Conservation (phyloP, 1,140 invertebrate genomes). For the Triops longicaudatus region DNA sequence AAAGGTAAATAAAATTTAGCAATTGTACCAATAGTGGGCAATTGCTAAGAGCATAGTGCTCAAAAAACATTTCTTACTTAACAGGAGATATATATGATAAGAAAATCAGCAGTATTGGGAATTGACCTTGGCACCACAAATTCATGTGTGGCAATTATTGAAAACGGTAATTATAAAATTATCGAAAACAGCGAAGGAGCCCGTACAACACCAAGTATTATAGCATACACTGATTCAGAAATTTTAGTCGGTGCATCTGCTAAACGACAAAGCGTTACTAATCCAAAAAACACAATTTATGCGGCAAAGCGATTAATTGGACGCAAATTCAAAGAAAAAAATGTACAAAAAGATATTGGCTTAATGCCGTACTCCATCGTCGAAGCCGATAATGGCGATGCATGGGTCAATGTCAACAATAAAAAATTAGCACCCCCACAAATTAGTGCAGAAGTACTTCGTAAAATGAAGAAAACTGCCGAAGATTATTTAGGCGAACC, state of each 20-base stretch:
- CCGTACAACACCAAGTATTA: constrained; percentile 89
- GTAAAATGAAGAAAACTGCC: constrained; percentile 43
- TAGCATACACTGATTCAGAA: constrained; percentile 90
- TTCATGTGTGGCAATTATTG: constrained; percentile 95
- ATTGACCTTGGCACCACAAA: constrained; percentile 97
- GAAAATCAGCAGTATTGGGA: too few species aligned
- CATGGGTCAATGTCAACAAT: constrained; percentile 93
- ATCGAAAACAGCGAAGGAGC: constrained; percentile 93
- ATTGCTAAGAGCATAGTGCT: too few species aligned
- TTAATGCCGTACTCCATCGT: constrained; percentile 92
- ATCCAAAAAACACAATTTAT: constrained; percentile 95
- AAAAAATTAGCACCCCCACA: constrained; percentile 93
- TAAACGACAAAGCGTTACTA: constrained; percentile 98
- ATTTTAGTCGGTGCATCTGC: constrained; percentile 95
- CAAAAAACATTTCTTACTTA: too few species aligned
- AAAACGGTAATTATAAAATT: constrained; percentile 87
- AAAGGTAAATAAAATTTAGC: too few species aligned
- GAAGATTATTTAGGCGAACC: background rate
- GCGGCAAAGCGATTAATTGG: constrained; percentile 98
- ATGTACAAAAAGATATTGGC: constrained; percentile 94
- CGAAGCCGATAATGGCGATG: constrained; percentile 96
- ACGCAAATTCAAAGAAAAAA: constrained; percentile 83
- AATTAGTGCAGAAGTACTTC: constrained; percentile 88
- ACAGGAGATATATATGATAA: too few species aligned
- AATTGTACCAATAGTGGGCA: too few species aligned